Evolutionary conservation across 1,140 invertebrate species (phyloP).

Genomic region (Brachionus calyciflorus): DNA sequence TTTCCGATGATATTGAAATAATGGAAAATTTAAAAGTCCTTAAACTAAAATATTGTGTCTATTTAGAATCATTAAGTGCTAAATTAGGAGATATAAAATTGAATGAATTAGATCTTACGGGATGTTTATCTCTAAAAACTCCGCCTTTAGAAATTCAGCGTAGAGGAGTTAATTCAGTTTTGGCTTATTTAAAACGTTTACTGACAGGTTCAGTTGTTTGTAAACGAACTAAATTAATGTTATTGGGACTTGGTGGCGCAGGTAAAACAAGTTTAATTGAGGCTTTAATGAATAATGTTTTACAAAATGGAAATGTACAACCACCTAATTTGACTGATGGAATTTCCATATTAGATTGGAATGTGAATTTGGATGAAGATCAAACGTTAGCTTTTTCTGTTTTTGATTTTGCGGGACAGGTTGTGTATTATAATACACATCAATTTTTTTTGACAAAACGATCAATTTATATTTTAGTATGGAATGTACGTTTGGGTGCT

Average conservation of each 20-base stretch:
- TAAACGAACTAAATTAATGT: conserved; percentile 59
- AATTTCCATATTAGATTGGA: conserved; percentile 57
- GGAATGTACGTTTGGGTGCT: conserved; percentile 58
- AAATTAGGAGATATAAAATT: conserved; percentile 52
- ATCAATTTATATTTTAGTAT: conserved; percentile 58
- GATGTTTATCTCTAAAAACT: conserved; percentile 55
- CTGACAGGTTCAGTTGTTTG: conserved; percentile 53
- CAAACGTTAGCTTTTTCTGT: conserved; percentile 52
- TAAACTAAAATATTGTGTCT: conserved; percentile 29
- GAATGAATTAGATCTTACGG: conserved; percentile 51
- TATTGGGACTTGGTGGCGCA: conserved; percentile 59
- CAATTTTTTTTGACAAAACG: conserved; percentile 60
- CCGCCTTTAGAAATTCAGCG: conserved; percentile 57
- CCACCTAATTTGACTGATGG: conserved; percentile 54
- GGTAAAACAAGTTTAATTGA: conserved; percentile 58
- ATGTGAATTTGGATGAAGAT: background rate
- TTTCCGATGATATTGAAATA: conserved; percentile 27
- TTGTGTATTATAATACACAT: conserved; percentile 61
- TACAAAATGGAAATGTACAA: conserved; percentile 39
- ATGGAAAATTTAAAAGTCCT: conserved; percentile 44
- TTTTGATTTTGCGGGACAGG: conserved; percentile 60
- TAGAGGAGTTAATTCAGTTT: conserved; percentile 53
- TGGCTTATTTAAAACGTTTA: conserved; percentile 55
- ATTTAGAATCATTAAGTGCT: conserved; percentile 49
- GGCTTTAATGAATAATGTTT: conserved; percentile 9